Conservation (phyloP, 2,113 vertebrate species). For the Polypterus senegalus region DNA sequence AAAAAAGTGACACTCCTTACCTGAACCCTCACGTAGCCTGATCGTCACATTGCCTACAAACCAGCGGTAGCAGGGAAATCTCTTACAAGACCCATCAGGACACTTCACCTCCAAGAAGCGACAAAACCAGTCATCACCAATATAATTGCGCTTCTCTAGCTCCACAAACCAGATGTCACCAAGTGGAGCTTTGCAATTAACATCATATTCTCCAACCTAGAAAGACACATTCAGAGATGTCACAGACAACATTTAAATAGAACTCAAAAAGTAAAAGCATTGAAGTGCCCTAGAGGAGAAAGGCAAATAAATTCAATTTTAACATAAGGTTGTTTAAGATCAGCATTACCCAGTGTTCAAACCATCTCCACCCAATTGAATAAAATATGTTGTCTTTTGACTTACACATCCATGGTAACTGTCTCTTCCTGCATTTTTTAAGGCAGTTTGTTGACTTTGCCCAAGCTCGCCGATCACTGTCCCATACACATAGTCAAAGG, state of each 20-base stretch:
- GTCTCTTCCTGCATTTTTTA: slow-evolving; percentile 58
- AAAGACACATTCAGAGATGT: not conserved
- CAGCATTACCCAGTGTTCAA: too few relatives aligned
- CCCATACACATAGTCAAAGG: slow-evolving; percentile 61
- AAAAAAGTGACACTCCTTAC: slow-evolving; percentile 22
- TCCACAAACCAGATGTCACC: slow-evolving; percentile 53
- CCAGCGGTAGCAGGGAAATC: slow-evolving; percentile 67
- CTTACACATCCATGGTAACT: slow-evolving; percentile 34
- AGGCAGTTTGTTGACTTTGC: slow-evolving; percentile 50
- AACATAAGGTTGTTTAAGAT: too few relatives aligned
- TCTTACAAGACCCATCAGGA: slow-evolving; percentile 19
- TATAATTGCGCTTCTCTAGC: slow-evolving; percentile 52
- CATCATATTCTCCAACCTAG: slow-evolving; percentile 54
- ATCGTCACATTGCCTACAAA: slow-evolving; percentile 39
- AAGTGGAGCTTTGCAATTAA: slow-evolving; percentile 29
- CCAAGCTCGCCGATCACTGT: slow-evolving; percentile 59
- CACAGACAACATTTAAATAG: too few relatives aligned
- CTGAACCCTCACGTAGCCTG: slow-evolving; percentile 52
- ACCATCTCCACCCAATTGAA: too few relatives aligned
- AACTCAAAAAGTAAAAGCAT: too few relatives aligned
- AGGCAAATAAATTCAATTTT: too few relatives aligned
- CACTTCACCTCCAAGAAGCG: slow-evolving; percentile 40
- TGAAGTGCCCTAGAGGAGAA: too few relatives aligned
- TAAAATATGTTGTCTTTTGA: too few relatives aligned
- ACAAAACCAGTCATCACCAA: slow-evolving; percentile 70